Conservation (phyloP, 1,140 invertebrate species). For the Anadara kagoshimensis region DNA sequence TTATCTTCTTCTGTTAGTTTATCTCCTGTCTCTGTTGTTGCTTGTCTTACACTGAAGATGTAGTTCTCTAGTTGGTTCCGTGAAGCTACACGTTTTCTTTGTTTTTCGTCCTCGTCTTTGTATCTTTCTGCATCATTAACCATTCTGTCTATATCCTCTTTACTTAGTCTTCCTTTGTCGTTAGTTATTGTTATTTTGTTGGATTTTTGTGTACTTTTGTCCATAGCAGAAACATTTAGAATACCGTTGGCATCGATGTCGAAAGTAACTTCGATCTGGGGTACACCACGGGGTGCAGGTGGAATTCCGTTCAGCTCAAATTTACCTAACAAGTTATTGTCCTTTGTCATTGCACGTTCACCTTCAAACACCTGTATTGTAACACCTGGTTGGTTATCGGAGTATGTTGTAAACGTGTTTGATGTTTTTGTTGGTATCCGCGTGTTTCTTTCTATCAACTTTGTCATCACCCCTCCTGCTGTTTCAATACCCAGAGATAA, state of each 20-base stretch:
- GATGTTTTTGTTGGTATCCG: conserved; percentile 84
- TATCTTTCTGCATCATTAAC: conserved; percentile 75
- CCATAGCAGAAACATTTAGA: conserved; percentile 44
- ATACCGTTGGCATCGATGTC: conserved; percentile 78
- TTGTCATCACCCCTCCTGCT: conserved; percentile 79
- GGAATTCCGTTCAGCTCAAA: conserved; percentile 79
- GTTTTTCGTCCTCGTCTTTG: conserved; percentile 72
- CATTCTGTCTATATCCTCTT: too few relatives aligned
- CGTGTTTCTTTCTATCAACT: conserved; percentile 61
- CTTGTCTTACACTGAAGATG: conserved; percentile 75
- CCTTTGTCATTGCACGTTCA: conserved; percentile 76
- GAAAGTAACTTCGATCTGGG: conserved; percentile 79
- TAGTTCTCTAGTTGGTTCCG: conserved; percentile 82
- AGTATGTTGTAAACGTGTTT: conserved; percentile 93
- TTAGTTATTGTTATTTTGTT: conserved; percentile 74
- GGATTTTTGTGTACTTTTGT: conserved; percentile 88
- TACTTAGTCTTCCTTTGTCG: not conserved
- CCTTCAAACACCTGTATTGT: conserved; percentile 93
- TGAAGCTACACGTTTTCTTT: conserved; percentile 64
- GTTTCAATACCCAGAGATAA: conserved; percentile 76
- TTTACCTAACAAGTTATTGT: conserved; percentile 89
- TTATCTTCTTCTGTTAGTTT: conserved; percentile 80
- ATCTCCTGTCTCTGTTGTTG: conserved; percentile 68
- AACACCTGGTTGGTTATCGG: conserved; percentile 94
- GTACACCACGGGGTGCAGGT: conserved; percentile 64